These are phyloP conservation scores for Pherbina coryleti DNA, from an alignment of 2,888 invertebrate species.

Conservation along the genomic window DNA sequence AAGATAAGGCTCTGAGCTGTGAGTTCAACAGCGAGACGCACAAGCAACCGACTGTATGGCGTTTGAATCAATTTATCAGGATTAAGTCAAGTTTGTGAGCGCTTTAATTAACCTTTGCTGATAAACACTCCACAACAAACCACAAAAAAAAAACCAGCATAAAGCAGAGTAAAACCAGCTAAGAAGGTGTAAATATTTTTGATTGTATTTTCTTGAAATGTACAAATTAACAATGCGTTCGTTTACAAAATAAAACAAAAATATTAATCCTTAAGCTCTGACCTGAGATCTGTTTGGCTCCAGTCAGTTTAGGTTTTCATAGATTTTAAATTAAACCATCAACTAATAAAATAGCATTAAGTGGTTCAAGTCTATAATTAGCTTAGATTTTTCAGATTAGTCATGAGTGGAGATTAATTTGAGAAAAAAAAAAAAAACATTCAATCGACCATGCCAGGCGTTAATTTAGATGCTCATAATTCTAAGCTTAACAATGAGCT, in stretches of 20 bases:
- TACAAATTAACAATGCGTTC: constrained; percentile 4
- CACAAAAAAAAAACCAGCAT: neutral
- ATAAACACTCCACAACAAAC: neutral
- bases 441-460: no score
- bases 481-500: no score
- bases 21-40: neutral
- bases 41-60: neutral
- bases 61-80: constrained; percentile 31
- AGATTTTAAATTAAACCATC: neutral
- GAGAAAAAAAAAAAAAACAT: no score
- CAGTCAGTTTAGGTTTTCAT: neutral
- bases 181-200: constrained; percentile 36
- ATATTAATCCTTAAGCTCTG: neutral
- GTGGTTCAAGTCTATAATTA: neutral
- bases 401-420: neutral
- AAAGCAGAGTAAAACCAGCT: neutral
- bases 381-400: constrained; percentile 2
- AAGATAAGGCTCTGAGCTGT: constrained; percentile 9
- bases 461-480: no score
- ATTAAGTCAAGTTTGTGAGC: constrained; percentile 24
- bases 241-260: neutral
- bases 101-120: constrained; percentile 12
- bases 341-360: constrained; percentile 22
- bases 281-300: neutral
- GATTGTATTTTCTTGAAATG: constrained; percentile 26